A percentile compares a stretch with the other conserved stretches of the same genome.
Conservation (phyloP, 1,140 invertebrate genomes). For the Caenorhabditis remanei region DNA sequence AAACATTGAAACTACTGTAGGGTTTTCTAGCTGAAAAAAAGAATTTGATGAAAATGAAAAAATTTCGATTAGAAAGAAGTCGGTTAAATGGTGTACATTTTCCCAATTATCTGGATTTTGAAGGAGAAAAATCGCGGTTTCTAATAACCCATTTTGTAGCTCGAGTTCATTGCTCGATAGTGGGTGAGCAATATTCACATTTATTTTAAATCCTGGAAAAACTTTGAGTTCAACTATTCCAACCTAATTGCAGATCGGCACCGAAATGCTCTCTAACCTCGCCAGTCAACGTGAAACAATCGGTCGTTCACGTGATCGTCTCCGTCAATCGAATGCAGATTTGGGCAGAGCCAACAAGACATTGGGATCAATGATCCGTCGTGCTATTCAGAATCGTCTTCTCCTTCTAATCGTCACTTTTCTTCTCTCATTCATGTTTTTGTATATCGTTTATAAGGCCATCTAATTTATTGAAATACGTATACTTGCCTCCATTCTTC, state of each 20-base stretch:
- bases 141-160: too few relatives aligned
- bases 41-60: too few relatives aligned
- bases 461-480: background rate
- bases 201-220: too few relatives aligned
- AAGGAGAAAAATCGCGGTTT: too few relatives aligned
- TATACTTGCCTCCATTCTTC: background rate
- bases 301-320: slow-evolving; percentile 84
- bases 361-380: slow-evolving; percentile 86
- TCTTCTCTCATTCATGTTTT: slow-evolving; percentile 82
- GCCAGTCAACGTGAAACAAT: slow-evolving; percentile 88
- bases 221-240: too few relatives aligned
- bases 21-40: too few relatives aligned
- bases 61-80: too few relatives aligned
- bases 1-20: too few relatives aligned
- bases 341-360: slow-evolving; percentile 86
- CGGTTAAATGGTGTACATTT: too few relatives aligned
- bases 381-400: slow-evolving; percentile 84
- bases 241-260: slow-evolving; percentile 62
- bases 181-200: too few relatives aligned
- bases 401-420: slow-evolving; percentile 82
- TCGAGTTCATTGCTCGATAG: too few relatives aligned
- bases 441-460: slow-evolving; percentile 76
- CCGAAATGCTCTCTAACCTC: slow-evolving; percentile 86
- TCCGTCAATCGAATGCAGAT: slow-evolving; percentile 88
- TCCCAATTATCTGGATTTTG: too few relatives aligned